These are phyloP conservation scores for Istiophorus platypterus DNA, from an alignment of 2,113 vertebrate genomes.

Conservation along the genomic window DNA sequence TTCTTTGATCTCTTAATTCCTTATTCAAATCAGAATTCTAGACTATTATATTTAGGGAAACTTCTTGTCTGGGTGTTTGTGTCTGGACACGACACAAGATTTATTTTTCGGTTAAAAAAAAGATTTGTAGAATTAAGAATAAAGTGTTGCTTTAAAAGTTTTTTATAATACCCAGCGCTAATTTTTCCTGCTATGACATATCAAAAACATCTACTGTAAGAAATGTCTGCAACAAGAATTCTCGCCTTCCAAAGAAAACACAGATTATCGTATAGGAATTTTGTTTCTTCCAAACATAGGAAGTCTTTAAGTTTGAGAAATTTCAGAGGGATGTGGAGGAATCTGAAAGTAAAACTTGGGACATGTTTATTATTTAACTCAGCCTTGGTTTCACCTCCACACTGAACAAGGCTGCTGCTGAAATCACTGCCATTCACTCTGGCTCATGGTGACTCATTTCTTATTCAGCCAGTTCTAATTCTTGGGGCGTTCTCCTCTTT, in stretches of 20 bases:
- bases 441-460: constrained; percentile 43
- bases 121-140: too few relatives aligned
- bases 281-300: background rate
- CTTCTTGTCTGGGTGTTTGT: too few relatives aligned
- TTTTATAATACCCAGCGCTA: too few relatives aligned
- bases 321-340: background rate
- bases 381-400: background rate
- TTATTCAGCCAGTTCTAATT: constrained; percentile 45
- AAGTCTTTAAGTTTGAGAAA: background rate
- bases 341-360: background rate
- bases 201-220: too few relatives aligned
- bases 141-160: too few relatives aligned
- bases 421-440: background rate
- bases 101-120: too few relatives aligned
- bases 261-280: background rate
- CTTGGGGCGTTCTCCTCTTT: background rate
- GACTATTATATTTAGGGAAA: background rate
- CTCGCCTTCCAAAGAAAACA: background rate
- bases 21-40: background rate
- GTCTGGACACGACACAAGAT: too few relatives aligned
- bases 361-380: background rate
- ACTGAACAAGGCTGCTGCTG: constrained; percentile 5
- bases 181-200: too few relatives aligned
- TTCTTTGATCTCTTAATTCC: background rate
- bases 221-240: too few relatives aligned